Conservation (phyloP, 2,888 invertebrate species). For the Schizotus pectinicornis region DNA sequence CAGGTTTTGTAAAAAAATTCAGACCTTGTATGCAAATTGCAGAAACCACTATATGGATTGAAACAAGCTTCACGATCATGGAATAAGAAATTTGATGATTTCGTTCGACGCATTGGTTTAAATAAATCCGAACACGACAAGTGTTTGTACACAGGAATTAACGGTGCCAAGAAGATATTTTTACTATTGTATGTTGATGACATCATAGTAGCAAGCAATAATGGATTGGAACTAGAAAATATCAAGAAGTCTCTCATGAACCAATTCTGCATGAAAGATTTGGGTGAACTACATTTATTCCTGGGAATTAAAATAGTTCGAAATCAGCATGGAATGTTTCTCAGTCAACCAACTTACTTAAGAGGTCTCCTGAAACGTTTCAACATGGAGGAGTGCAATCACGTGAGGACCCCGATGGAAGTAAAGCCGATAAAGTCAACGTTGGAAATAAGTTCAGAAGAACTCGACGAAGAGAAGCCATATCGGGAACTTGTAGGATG, state of each 20-base stretch:
- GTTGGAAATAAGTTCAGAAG: too few species aligned
- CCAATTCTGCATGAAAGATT: conserved; percentile 41
- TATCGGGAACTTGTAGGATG: too few species aligned
- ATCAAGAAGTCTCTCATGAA: conserved; percentile 32
- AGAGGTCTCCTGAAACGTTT: too few species aligned
- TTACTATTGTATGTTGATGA: conserved; percentile 44
- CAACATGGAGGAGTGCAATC: too few species aligned
- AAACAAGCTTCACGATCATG: conserved; percentile 44
- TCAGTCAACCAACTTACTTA: too few species aligned
- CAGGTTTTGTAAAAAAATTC: conserved; percentile 28
- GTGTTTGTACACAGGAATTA: conserved; percentile 36
- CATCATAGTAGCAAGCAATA: conserved; percentile 37
- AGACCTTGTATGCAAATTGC: conserved; percentile 35
- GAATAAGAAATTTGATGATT: conserved; percentile 37
- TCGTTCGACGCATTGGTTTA: conserved; percentile 32
- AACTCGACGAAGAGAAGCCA: too few species aligned
- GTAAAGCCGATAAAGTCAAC: too few species aligned
- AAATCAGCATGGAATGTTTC: background rate
- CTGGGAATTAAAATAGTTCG: background rate
- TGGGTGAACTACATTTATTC: conserved; percentile 32
- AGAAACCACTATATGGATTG: conserved; percentile 44
- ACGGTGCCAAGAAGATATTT: conserved; percentile 17
- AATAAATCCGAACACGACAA: conserved; percentile 34
- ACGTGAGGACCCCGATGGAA: too few species aligned
- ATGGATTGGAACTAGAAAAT: conserved; percentile 24